phyloP scores from a whole-genome alignment of 2,113 vertebrate species.

The Pseudonaja textilis region DNA sequence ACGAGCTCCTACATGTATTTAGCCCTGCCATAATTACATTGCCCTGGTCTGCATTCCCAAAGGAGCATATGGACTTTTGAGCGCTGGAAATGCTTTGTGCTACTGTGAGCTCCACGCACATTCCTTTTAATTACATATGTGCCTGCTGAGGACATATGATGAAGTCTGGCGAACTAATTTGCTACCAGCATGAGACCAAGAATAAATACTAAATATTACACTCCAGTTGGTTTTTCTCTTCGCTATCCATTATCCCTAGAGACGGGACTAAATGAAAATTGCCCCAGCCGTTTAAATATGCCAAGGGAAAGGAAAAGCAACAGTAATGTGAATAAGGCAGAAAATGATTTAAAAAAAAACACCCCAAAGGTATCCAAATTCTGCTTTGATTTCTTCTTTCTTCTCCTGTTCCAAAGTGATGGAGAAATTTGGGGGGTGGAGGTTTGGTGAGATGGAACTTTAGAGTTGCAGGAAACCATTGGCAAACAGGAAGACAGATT shows the following conservation, averaged over 20 bases:
- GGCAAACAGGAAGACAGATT: not conserved
- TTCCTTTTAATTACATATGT: constrained; percentile 60
- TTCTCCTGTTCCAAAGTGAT: too few relatives aligned
- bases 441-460: not conserved
- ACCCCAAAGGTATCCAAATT: not conserved
- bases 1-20: constrained; percentile 14
- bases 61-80: constrained; percentile 58
- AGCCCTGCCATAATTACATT: constrained; percentile 40
- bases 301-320: not conserved
- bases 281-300: constrained; percentile 4
- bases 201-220: constrained; percentile 52
- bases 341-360: not conserved
- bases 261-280: constrained; percentile 18
- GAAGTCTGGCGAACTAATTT: constrained; percentile 60
- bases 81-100: constrained; percentile 49
- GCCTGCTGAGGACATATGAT: constrained; percentile 62
- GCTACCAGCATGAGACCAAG: constrained; percentile 48
- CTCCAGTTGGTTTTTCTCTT: constrained; percentile 39
- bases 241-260: constrained; percentile 44
- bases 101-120: constrained; percentile 39
- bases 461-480: not conserved
- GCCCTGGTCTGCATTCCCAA: constrained; percentile 26
- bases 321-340: not conserved
- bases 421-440: not conserved
- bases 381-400: not conserved